Evolutionary conservation across 1,140 invertebrate genomes (phyloP), one percentile per base, ranked within the genome.

Genomic region (Rhopalosiphum maidis): DNA sequence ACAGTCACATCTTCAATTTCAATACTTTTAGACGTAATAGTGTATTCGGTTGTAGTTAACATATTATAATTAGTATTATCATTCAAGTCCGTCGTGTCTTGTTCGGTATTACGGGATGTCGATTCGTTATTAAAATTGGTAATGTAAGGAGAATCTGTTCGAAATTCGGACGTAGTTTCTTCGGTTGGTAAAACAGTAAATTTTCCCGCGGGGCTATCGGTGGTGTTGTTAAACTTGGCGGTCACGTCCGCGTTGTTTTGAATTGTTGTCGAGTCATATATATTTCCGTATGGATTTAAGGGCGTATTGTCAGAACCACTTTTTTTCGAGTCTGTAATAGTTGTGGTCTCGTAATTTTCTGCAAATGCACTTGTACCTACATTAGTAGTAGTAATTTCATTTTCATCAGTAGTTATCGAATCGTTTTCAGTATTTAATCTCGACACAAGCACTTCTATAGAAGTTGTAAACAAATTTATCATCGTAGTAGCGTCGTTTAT

Each of bases 1-100:
- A 30, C 3, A 55, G 91, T 86, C 6, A 41, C 48, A 37, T 85
- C 91, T 86, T 93, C 77, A 15, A 93, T 21, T 21, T 83, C 91
- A 37, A 93, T 41, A 21, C 2, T 85, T 25, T 93, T 93, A 51
- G 91, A 93, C 1, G 91, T 93, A 25, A 93, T 51, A 6, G 82
- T 93, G 25, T 93, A 93, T 55, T 93, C 91, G 23, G 91, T 85
- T 18, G 91, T 93, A 43, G 91, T 93, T 11, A 22, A 41, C 18
- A 43, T 54, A 48, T 37, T 48, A n/a, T 82, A 41, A 41, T 41
- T 41, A 41, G 41, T 37, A 25, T 88, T 54, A 41, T 87, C 15
- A 23, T 89, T 55, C 22, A 35, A 25, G 87, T 90, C 88, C 23
- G 54, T 90, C 35, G 54, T 43, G 41, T 90, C 37, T 43, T 46